Base-by-base conservation (phyloP, 2,113 vertebrate genomes). In the Tachysurus fulvidraco region DNA sequence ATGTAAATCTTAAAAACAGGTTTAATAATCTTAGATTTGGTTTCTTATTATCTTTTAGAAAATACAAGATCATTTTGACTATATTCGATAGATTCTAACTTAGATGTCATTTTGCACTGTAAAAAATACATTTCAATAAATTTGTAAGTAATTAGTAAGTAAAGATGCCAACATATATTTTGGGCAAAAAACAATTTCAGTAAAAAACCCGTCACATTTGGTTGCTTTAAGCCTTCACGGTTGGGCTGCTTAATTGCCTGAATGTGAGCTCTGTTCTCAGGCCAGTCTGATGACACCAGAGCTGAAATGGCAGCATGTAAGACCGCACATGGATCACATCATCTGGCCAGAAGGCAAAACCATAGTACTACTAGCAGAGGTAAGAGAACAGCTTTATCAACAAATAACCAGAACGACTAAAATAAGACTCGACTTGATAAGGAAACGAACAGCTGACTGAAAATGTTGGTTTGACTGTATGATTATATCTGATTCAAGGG, bases 341-440 rank as follows among this genome's bases (percentile, higher is more conserved):
- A 95, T 98, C 91, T 99, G 97, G 97, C 98, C 98, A 0, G 97
- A 99, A 0, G 98, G 98, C 71, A 99, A 96, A 89, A 96, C 96
- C 57, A 95, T 99, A 57, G 91, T 97, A 46, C 95, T 99, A 64
- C 92, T 99, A 91, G 98, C 98, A 3, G 96, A 99, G 97, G 98
- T 99, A 94, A 93, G 91, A 78, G 12, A 28, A 67, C 12, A 17
- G 46, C 46, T 50, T 3, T 65, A 21, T 57, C 9, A 64, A n/a
- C 25, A 83, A 62, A 64, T 71, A 57, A 28, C 44, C 69, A 73
- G 17, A 44, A 73, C 4, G 69, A 9, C 69, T 73, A 36, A 9
- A 74, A 46, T 46, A 46, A 74, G 4, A 21, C 30, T 73, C 7
- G 17, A 19, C 7, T 19, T 71, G 44, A 11, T 3, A 11, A 19